Base-by-base conservation (phyloP, 2,113 vertebrate species). In the Bufo gargarizans region DNA sequence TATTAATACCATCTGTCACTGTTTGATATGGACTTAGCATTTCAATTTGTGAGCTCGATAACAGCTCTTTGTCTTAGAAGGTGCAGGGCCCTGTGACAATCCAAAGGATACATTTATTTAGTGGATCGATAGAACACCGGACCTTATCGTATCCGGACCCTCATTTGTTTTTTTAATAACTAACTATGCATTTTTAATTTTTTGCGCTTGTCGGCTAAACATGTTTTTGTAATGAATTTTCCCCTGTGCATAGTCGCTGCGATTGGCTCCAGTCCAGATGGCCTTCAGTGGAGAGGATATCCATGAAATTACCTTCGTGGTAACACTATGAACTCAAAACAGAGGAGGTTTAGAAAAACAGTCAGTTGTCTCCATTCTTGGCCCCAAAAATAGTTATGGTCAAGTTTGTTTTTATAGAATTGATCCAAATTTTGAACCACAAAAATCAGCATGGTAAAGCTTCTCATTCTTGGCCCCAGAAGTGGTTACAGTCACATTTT, bases 1-100 rank as follows among this genome's bases (percentile, higher is more conserved):
- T 67, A 79, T 86, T 79, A 86, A 19, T 79, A 56, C 85, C 85
- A 86, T 86, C 85, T 86, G 85, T 56, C 71, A 61, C 19, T 86
- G 85, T 86, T 86, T 86, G 77, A 63, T 43, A 79, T 86, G 77
- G 85, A 79, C n/a, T 86, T 67, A 86, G 22, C 43, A 11, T 86
- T 20, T 47, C 77, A 55, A 78, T 86, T 59, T 43, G 69, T 13
- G 33, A 72, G 69, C 69, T 12, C 19, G 50, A 86, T 67, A 86
- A 86, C 49, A 63, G 77, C 49, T 17, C 85, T 86, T 86, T 69
- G 77, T 86, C 61, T 43, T n/a, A 12, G 3, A 67, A 49, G 56
- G 14, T 55, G 61, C 59, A 6, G 33, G n/a, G 45, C 85, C 19
- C 49, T 11, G 5, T 55, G 77, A 86, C 76, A 79, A 67, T 78